Conservation (phyloP, 2,113 vertebrate genomes). For the Myotis davidii region DNA sequence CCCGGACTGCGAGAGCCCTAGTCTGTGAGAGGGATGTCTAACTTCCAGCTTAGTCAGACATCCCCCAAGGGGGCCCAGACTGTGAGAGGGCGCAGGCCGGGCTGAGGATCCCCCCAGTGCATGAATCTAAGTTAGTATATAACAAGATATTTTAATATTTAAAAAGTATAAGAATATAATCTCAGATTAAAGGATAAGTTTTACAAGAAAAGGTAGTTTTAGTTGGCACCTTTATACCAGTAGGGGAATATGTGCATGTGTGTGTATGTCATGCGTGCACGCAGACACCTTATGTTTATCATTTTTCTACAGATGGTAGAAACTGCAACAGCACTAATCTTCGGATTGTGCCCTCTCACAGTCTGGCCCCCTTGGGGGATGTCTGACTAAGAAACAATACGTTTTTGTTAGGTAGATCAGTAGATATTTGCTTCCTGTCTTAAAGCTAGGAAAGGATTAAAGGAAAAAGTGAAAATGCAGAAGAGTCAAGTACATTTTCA, state of each 20-base stretch:
- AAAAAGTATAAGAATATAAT: background rate
- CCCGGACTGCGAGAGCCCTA: too few relatives aligned
- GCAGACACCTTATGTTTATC: background rate
- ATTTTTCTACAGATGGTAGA: background rate
- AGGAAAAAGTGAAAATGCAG: background rate
- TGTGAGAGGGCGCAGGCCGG: too few relatives aligned
- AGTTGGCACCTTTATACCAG: background rate
- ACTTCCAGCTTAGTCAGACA: too few relatives aligned
- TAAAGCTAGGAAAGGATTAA: background rate
- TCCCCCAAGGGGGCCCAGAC: too few relatives aligned
- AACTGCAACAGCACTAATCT: background rate
- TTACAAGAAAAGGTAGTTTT: background rate
- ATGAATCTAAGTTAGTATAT: background rate
- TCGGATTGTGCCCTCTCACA: too few relatives aligned
- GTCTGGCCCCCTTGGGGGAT: too few relatives aligned
- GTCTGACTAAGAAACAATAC: background rate
- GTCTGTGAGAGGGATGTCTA: too few relatives aligned
- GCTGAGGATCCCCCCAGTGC: too few relatives aligned
- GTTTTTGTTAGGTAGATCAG: background rate
- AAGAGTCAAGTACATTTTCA: background rate
- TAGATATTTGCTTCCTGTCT: background rate
- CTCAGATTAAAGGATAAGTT: background rate
- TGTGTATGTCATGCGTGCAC: too few relatives aligned
- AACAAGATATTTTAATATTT: slow-evolving; percentile 27
- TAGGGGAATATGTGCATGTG: background rate